Evolutionary conservation across 2,113 vertebrate species (phyloP), one percentile per base, ranked within the genome.

Genomic region (Vidua chalybeata): DNA sequence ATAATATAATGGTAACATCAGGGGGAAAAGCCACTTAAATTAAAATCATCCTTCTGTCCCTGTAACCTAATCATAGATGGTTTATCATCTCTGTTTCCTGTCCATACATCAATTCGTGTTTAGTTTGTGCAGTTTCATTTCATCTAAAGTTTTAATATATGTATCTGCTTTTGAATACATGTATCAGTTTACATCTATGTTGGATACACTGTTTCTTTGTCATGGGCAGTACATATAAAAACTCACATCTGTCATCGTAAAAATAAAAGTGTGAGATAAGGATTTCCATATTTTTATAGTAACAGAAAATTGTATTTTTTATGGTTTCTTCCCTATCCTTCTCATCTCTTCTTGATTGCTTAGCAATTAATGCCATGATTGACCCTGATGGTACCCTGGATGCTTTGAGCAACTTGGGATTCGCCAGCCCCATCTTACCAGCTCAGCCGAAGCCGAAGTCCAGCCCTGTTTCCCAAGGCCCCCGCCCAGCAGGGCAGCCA

Each of bases 301-400:
- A 86, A 79, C 11, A 79, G 33, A 84, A 84, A 75, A 62, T 41
- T 0, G 0, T 72, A 8, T 15, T 45, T 79, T 61, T 90, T 31
- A 35, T 87, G 69, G 30, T 89, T 73, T 87, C 20, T 72, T 35
- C 56, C 46, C 49, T 39, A 2, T 63, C n/a, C 24, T 48, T 55
- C 48, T 89, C 33, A 27, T 91, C 71, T 94, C 66, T 71, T 61
- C 52, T 83, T 80, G 28, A 33, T 69, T 96, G 76, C 24, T 77
- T 90, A 99, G 99, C 98, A 33, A 99, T 99, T 95, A 99, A 99
- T 64, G 97, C 99, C 75, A 99, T 99, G 99, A 99, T 99, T 43
- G 99, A 99, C 97, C 99, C 99, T 14, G 99, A 99, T 52, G 99
- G 99, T 78, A 99, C 99, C 72, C 97, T 99, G 96, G 99, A 99